Evolutionary conservation across 92 coral and sea anemone genomes (phyloP).

Genomic region (Epizoanthus stellaris): DNA sequence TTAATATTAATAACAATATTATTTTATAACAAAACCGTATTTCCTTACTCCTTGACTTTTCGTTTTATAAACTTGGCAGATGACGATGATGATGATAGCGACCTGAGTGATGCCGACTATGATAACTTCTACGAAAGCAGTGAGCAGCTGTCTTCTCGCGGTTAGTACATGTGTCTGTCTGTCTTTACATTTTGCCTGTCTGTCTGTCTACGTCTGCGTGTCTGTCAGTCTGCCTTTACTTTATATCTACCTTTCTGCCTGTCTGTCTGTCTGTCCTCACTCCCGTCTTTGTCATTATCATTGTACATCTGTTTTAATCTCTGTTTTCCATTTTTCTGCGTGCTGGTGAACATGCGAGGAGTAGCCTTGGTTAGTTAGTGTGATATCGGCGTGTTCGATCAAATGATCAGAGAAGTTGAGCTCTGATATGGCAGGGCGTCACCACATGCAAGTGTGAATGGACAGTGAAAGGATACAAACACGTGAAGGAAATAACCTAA

Average conservation of each 20-base stretch:
- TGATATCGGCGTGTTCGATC: no score
- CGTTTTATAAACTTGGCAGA: not conserved
- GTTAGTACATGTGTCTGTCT: not conserved
- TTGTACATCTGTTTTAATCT: no score
- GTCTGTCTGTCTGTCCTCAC: not conserved
- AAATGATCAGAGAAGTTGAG: no score
- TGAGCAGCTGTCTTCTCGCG: not conserved
- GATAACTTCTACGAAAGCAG: conserved; percentile 12
- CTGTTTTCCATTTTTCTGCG: no score
- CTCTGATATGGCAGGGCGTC: no score
- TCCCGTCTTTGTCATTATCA: not conserved
- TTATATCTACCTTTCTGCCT: not conserved
- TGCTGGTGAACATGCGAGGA: no score
- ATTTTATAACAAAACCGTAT: not conserved
- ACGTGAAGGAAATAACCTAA: no score
- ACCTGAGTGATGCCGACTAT: conserved; percentile 29
- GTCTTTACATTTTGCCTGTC: no score
- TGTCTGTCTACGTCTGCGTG: not conserved
- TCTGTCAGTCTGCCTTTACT: not conserved
- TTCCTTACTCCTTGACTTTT: not conserved
- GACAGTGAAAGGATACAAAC: no score
- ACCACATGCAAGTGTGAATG: no score
- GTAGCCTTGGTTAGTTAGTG: no score
- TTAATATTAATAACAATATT: not conserved
- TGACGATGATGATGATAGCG: conserved; percentile 29